phyloP scores from a whole-genome alignment of 2,113 vertebrate genomes.

The Carlito syrichta region DNA sequence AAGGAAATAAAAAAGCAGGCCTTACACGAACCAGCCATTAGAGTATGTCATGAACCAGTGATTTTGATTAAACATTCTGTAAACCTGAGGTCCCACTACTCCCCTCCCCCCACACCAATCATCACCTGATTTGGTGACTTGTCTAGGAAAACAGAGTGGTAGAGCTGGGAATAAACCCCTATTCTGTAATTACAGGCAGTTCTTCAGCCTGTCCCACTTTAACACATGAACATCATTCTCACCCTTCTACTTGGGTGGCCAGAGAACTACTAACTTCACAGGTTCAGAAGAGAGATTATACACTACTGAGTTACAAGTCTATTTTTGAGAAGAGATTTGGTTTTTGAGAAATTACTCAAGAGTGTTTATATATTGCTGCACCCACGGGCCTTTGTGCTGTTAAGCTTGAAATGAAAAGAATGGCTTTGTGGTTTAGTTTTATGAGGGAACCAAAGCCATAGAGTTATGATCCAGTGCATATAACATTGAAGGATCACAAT shows the following conservation, averaged over 20 bases:
- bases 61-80: not conserved
- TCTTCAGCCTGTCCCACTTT: not conserved
- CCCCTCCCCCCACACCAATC: accelerated
- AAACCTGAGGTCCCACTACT: not conserved
- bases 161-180: not conserved
- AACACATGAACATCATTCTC: not conserved
- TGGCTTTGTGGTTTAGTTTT: slow-evolving; percentile 65
- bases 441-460: slow-evolving; percentile 39
- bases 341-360: slow-evolving; percentile 61
- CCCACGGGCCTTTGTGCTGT: slow-evolving; percentile 41
- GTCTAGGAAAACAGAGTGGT: not conserved
- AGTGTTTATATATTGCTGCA: slow-evolving; percentile 62
- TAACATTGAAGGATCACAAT: slow-evolving; percentile 44
- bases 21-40: not conserved
- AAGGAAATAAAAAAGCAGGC: not conserved
- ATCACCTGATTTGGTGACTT: not conserved
- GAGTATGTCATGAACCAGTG: not conserved
- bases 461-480: slow-evolving; percentile 35
- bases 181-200: not conserved
- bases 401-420: slow-evolving; percentile 74
- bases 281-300: slow-evolving; percentile 52
- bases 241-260: slow-evolving; percentile 47
- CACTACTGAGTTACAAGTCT: slow-evolving; percentile 37
- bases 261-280: slow-evolving; percentile 27
- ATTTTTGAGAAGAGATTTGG: slow-evolving; percentile 57